phyloP scores from a whole-genome alignment of 2,113 vertebrate species.

The Ctenodactylus gundi region DNA sequence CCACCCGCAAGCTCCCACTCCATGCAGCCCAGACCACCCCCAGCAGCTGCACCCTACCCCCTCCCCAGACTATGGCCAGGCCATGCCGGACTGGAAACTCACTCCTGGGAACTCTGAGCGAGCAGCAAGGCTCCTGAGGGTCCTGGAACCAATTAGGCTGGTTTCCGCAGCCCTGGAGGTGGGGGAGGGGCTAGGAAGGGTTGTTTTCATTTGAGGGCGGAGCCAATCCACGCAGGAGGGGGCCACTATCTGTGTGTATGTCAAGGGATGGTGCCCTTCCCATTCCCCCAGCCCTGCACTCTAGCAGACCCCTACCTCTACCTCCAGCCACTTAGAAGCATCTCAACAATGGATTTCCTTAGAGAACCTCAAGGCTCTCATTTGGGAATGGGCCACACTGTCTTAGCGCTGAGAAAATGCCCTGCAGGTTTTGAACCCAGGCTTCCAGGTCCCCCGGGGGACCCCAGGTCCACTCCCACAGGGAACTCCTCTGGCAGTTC shows the following conservation, averaged over 20 bases:
- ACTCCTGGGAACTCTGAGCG: conserved; percentile 51
- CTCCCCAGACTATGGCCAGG: background rate
- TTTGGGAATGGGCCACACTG: background rate
- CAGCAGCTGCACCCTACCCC: background rate
- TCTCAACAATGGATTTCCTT: background rate
- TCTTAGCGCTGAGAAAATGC: background rate
- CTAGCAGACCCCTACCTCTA: background rate
- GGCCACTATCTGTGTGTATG: background rate
- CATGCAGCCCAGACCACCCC: background rate
- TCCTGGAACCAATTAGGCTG: conserved; percentile 65
- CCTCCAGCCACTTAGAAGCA: background rate
- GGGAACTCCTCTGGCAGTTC: background rate
- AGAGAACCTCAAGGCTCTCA: background rate
- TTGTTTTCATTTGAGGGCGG: background rate
- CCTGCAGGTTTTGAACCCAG: background rate
- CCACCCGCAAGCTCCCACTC: background rate
- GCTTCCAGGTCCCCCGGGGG: background rate
- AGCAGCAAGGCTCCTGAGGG: background rate
- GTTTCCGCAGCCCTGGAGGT: background rate
- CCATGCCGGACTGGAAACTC: background rate
- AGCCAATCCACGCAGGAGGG: background rate
- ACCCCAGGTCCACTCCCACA: background rate
- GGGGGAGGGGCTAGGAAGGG: background rate
- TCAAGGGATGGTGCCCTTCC: background rate
- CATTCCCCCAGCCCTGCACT: too few relatives aligned